Conservation (phyloP, 2,113 vertebrate genomes). For the Aspiorhynchus laticeps region DNA sequence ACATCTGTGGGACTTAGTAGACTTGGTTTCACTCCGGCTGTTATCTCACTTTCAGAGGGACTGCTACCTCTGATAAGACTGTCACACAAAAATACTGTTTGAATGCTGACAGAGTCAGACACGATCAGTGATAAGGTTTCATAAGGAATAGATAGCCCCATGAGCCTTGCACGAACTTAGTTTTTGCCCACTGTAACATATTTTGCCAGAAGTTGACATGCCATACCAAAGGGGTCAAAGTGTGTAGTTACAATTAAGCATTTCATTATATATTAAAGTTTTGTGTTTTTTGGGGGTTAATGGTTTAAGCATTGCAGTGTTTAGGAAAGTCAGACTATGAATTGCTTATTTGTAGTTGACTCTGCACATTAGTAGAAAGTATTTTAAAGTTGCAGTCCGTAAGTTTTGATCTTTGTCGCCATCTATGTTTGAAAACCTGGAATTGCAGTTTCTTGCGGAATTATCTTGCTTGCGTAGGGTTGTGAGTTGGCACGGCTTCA, state of each 20-base stretch:
- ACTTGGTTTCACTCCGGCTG: background rate
- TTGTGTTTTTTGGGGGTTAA: background rate
- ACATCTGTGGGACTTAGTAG: background rate
- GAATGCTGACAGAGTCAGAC: background rate
- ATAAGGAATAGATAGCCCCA: background rate
- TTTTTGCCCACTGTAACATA: background rate
- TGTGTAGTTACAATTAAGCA: background rate
- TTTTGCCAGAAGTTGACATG: background rate
- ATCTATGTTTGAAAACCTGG: no score
- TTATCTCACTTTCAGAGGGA: background rate
- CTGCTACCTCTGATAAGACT: constrained; percentile 15
- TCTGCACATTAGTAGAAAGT: background rate
- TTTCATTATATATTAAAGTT: background rate
- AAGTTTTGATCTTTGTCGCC: no score
- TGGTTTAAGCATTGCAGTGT: background rate
- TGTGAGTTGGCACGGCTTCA: no score
- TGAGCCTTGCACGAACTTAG: background rate
- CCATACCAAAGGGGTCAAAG: background rate
- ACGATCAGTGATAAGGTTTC: background rate
- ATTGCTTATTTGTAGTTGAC: background rate
- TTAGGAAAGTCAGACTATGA: background rate
- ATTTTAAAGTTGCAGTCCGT: no score
- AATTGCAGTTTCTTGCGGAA: no score
- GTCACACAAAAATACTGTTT: background rate
- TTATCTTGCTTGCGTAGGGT: no score